phyloP scores from a whole-genome alignment of 2,113 vertebrate genomes.

The Leptosomus discolor region DNA sequence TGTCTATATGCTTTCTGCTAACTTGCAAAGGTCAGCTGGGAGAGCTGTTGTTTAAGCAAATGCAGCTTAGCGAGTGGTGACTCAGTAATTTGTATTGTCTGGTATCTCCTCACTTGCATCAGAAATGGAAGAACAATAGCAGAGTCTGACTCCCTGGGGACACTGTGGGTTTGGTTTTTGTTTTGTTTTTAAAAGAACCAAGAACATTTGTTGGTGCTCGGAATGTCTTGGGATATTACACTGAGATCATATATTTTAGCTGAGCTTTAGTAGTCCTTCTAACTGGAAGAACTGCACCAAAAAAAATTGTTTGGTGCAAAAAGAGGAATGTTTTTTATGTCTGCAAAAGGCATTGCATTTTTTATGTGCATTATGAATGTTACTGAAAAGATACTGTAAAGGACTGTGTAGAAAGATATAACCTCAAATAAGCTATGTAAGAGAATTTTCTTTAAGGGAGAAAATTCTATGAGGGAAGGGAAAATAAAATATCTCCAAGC shows the following conservation, averaged over 20 bases:
- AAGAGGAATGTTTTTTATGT: not conserved
- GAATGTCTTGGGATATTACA: not conserved
- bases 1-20: conserved; percentile 5
- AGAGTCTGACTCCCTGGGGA: conserved; percentile 9
- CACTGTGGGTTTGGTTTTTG: not conserved
- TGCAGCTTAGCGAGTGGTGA: conserved; percentile 14
- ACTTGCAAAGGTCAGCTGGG: conserved; percentile 46
- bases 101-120: conserved; percentile 52
- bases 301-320: not conserved
- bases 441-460: conserved; percentile 5
- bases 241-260: conserved; percentile 38
- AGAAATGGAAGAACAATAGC: conserved; percentile 61
- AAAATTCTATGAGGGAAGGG: not conserved
- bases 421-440: conserved; percentile 1
- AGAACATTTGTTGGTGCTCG: conserved; percentile 35
- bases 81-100: conserved; percentile 44
- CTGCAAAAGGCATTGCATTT: conserved; percentile 42
- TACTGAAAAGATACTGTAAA: conserved; percentile 23
- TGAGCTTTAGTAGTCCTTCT: conserved; percentile 27
- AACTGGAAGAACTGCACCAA: conserved; percentile 24
- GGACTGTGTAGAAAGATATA: not conserved
- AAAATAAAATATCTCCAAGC: conserved; percentile 6
- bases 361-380: not conserved
- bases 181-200: conserved; percentile 42
- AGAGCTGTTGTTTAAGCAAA: conserved; percentile 68